A percentile compares a stretch with the other conserved stretches of the same genome.
Conservation (phyloP, 2,888 invertebrate species). For the Polia nebulosa region DNA sequence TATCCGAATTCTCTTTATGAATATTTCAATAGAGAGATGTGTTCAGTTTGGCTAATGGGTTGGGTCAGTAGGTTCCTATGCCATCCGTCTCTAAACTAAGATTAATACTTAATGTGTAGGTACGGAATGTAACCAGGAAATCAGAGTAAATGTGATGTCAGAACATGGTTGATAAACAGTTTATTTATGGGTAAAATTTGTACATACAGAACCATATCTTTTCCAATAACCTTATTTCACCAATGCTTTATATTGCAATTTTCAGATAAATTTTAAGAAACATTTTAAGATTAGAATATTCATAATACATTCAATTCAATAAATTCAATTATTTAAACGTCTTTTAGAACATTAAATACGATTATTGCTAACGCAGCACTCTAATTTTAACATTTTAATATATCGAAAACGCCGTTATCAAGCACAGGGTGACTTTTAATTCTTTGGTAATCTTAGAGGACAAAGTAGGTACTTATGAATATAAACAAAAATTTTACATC, state of each 20-base stretch:
- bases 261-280: background rate
- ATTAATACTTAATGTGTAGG: background rate
- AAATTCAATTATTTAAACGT: too few relatives aligned
- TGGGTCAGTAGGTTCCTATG: conserved; percentile 13
- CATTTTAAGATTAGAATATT: background rate
- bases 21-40: conserved; percentile 54
- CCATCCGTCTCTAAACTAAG: conserved; percentile 7
- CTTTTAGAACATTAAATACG: background rate
- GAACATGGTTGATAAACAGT: background rate
- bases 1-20: conserved; percentile 73
- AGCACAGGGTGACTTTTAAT: background rate
- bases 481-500: background rate
- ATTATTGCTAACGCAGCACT: background rate
- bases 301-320: too few relatives aligned
- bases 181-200: too few relatives aligned
- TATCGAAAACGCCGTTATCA: background rate
- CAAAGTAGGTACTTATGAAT: background rate
- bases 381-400: background rate
- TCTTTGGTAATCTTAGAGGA: background rate
- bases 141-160: conserved; percentile 19
- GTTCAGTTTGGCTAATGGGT: conserved; percentile 35
- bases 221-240: background rate
- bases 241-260: too few relatives aligned
- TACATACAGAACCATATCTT: background rate
- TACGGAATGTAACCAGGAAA: background rate